Conservation (phyloP, 1,140 invertebrate genomes). For the Ceratosolen solmsi region DNA sequence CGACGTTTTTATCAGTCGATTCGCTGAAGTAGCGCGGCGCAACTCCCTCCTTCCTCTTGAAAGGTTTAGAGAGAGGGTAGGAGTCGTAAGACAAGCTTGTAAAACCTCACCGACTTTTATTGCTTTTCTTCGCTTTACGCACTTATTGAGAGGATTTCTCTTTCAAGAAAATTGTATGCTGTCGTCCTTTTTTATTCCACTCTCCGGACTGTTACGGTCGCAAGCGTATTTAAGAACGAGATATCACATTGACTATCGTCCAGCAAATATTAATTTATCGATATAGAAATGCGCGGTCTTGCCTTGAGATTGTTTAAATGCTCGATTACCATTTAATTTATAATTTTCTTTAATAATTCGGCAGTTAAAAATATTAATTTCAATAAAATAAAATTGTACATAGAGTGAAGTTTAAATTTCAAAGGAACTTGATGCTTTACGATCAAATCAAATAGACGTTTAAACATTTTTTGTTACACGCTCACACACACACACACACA, state of each 20-base stretch:
- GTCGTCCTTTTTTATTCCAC: not conserved
- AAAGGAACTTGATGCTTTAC: no score
- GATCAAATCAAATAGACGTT: no score
- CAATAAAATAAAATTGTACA: no score
- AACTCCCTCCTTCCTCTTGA: slow-evolving; percentile 7
- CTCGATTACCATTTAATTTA: no score
- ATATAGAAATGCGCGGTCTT: not conserved
- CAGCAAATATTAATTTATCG: not conserved
- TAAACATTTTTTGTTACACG: no score
- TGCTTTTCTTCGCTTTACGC: slow-evolving; percentile 20
- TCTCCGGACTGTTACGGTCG: not conserved
- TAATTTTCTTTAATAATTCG: no score
- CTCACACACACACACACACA: no score
- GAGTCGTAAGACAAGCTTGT: slow-evolving; percentile 46
- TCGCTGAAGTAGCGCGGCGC: slow-evolving; percentile 7
- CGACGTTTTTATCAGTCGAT: slow-evolving; percentile 48
- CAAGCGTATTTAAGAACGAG: slow-evolving; percentile 3
- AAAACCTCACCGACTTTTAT: slow-evolving; percentile 47
- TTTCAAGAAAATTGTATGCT: slow-evolving; percentile 26
- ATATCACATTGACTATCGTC: not conserved
- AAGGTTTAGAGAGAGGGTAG: slow-evolving; percentile 35
- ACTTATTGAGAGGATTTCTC: slow-evolving; percentile 32
- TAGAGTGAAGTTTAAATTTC: no score
- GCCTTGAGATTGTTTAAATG: not conserved
- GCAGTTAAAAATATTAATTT: no score